A percentile compares a stretch with the other conserved stretches of the same genome.
phyloP scores from a whole-genome alignment of 2,888 invertebrate species.

The Polylopha cassiicola region DNA sequence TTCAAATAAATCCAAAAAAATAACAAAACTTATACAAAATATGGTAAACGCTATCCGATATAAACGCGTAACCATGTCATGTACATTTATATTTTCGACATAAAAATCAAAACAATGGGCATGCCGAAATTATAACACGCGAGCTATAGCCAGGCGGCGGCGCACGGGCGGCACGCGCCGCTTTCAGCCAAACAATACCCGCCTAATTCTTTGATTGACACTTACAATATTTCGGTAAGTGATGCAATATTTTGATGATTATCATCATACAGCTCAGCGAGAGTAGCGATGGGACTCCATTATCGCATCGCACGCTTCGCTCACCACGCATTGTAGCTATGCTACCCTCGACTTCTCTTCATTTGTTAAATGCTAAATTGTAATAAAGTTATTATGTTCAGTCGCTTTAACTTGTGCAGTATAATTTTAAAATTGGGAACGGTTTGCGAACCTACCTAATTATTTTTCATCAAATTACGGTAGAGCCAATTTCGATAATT shows the following conservation, averaged over 20 bases:
- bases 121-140: constrained; percentile 52
- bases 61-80: constrained; percentile 20
- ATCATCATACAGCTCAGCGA: constrained; percentile 48
- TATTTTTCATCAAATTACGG: too few species aligned
- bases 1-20: too few species aligned
- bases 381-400: constrained; percentile 1
- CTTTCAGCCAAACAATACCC: constrained; percentile 52
- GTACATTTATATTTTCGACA: constrained; percentile 28
- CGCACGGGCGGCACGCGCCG: constrained; percentile 56
- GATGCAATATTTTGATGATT: constrained; percentile 78
- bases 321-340: constrained; percentile 39
- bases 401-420: too few species aligned
- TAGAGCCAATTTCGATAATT: too few species aligned
- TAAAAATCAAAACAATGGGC: constrained; percentile 63
- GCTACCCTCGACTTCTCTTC: constrained; percentile 6
- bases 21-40: too few species aligned
- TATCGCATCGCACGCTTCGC: constrained; percentile 57
- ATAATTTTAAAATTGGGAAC: too few species aligned
- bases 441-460: too few species aligned
- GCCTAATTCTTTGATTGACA: constrained; percentile 78
- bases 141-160: constrained; percentile 46
- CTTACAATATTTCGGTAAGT: constrained; percentile 78
- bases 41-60: too few species aligned
- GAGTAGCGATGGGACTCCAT: constrained; percentile 41
- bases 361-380: constrained; percentile 12